Evolutionary conservation across 2,113 vertebrate species (phyloP), one percentile per base, ranked within the genome.

Genomic region (Archocentrus centrarchus): DNA sequence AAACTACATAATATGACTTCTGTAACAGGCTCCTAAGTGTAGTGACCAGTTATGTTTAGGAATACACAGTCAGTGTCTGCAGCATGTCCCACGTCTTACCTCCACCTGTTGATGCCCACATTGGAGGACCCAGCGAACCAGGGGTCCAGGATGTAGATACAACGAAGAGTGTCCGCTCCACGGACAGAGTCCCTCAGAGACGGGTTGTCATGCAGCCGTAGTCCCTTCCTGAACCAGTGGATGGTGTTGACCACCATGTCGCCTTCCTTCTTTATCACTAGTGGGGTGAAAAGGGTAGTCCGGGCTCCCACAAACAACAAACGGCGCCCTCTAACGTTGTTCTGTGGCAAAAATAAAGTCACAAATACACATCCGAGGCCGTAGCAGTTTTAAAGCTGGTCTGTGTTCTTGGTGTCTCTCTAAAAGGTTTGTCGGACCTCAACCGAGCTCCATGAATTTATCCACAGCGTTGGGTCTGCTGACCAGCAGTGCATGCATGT

Each of bases 71-170:
- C 7, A 50, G 18, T 32, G 44, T 53, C 50, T 70, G 24, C 66
- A 13, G 30, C 15, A 32, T 3, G 6, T 5, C 11, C 27, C 3
- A 4, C 2, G 37, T 22, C 96, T 96, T 94, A 99, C 98, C 98
- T 97, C 98, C 98, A 99, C 95, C 98, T 96, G 97, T 97, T 99
- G 96, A 99, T 99, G 82, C 98, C 98, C 88, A 99, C 97, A 75
- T 97, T 98, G 86, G 98, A 99, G 8, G 98, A 98, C 14, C 98
- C 98, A 0, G 98, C 98, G 83, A 99, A 99, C 98, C 98, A 99
- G 37, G 98, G 98, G 89, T 99, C 98, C 61, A 99, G 95, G 91
- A 99, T 98, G 94, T 99, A 99, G 75, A 99, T 97, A 95, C 98
- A 99, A 80, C 98, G 97, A 70, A 99, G 93, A 18, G 94, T 96